Evolutionary conservation across 2,797 vertebrate species (phyloP).

Genomic region (Sebastes dallii): DNA sequence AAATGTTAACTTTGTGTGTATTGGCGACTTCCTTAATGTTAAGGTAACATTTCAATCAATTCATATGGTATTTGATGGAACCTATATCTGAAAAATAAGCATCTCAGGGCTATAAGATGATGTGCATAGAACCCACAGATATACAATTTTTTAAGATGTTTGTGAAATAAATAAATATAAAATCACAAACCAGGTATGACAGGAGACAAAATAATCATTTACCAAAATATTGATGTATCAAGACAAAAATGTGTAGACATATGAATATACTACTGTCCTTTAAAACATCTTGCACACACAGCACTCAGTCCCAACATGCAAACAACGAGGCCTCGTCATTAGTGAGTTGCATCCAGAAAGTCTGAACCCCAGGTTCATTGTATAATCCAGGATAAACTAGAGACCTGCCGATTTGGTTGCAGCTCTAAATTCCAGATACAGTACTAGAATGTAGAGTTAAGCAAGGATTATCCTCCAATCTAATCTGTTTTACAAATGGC

Average conservation of each 20-base stretch:
- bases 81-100: neutral
- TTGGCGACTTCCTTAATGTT: neutral
- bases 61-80: neutral
- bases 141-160: neutral
- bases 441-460: constrained; percentile 47
- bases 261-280: neutral
- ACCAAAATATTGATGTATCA: neutral
- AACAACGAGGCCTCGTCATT: neutral
- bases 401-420: constrained; percentile 28
- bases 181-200: neutral
- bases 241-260: neutral
- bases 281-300: neutral
- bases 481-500: constrained; percentile 50
- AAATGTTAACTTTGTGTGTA: neutral
- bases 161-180: neutral
- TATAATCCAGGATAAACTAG: constrained; percentile 56
- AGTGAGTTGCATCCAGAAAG: constrained; percentile 7
- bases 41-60: neutral
- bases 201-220: neutral
- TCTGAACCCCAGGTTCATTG: neutral
- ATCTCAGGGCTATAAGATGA: neutral
- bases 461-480: constrained; percentile 53
- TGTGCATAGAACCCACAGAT: neutral
- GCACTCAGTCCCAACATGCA: neutral
- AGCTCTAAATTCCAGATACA: constrained; percentile 55